Base-by-base conservation (phyloP, 2,888 invertebrate species). In the Blastobasis adustella region DNA sequence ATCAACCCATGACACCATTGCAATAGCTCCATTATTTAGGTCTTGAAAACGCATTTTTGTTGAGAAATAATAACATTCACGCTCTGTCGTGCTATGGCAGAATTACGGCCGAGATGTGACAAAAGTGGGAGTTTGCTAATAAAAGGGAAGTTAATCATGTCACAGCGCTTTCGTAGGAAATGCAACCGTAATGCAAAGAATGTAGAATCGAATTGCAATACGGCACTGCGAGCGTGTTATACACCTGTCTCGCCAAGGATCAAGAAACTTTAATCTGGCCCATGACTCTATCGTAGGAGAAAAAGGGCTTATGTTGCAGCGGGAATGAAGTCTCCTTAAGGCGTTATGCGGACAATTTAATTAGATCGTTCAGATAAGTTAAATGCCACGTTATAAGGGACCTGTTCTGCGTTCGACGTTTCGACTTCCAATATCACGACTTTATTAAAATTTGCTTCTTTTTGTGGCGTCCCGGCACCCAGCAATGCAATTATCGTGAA, bases 231-330 rank as follows among this genome's bases (percentile, higher is more conserved):
- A 62, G 60, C 65, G 63, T 66, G 63, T 57, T 69, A 68, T 76
- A 75, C 84, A 84, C 85, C 83, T 86, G 85, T 82, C 74, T 69
- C 67, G 66, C 56, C 59, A 71, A 76, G 74, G 74, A 84, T 80
- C 77, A 77, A 79, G 78, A 73, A 80, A 81, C 80, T 78, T 70
- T 76, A 78, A 79, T 82, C 78, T 73, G 62, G 72, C 73, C 74
- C 73, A 72, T 73, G 74, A 70, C 65, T 69, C 64, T 58, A 61
- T 56, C 57, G 61, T 54, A 64, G 61, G 64, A 66, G 61, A 56
- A 72, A 73, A 81, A 78, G 71, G 71, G 69, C 71, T 60, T 70
- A 75, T 64, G 66, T 74, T 58, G 58, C 63, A 60, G 65, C 68
- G 68, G 58, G 68, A 69, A 64, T 23, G 65, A 61, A 60, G 60